Evolutionary conservation across 2,797 vertebrate species (phyloP), one percentile per base, ranked within the genome.

Genomic region (Darevskia nairensis): DNA sequence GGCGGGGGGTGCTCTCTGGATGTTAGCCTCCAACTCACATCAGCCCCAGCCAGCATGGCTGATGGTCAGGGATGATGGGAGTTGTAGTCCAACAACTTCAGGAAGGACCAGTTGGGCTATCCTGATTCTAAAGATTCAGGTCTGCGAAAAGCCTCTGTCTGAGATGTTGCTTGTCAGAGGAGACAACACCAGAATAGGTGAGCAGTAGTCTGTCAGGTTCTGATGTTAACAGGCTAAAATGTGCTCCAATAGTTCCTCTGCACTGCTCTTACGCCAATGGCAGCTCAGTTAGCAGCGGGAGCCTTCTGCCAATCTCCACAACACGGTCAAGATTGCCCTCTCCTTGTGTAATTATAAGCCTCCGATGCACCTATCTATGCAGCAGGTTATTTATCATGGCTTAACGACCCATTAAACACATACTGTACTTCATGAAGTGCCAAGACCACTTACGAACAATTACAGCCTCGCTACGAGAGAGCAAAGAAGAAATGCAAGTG

Each of bases 381-480:
- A 89, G 93, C 87, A 89, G 0, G 11, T 95, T 95, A 94, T 94
- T 95, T 94, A 92, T 94, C 87, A 91, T 32, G 80, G 92, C 92
- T 94, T 94, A 95, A 95, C 1, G 84, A 95, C 78, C 92, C 92
- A 87, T 95, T 93, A 87, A 94, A 91, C 87, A 92, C 94, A 92
- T 94, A 92, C 91, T 90, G 93, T 94, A 94, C 93, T 93, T 95
- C 35, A 68, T 76, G 86, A 95, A 94, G 91, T 85, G 90, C 80
- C 92, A 84, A 86, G 93, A 82, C 87, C 35, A 80, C 78, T 91
- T 82, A 72, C 44, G 89, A 92, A 91, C 91, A 89, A 85, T 91
- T 93, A 89, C 86, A 86, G 89, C 81, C 91, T 76, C 81, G 72
- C 77, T 84, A 79, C 27, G 0, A 0, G 64, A 84, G 50, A 46